Percentiles rank a stretch among this genome's conserved stretches.
Evolutionary conservation across 2,888 invertebrate genomes (phyloP).

Genomic region (Merodon equestris): DNA sequence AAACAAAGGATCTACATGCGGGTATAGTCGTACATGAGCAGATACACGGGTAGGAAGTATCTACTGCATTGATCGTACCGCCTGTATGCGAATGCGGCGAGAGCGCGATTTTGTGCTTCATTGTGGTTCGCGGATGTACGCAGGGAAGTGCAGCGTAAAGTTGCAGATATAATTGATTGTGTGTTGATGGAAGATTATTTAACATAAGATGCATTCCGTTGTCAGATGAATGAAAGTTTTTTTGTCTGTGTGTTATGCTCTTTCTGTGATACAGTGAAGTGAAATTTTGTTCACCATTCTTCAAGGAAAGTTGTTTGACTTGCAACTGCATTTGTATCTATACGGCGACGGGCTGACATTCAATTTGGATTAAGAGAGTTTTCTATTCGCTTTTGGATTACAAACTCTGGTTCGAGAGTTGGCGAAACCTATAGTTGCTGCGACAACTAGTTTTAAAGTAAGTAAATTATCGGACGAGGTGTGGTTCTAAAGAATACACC

Average conservation of each 20-base stretch:
- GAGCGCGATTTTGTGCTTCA: too few species aligned
- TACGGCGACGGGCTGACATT: conserved; percentile 19
- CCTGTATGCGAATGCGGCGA: too few species aligned
- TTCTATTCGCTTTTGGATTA: conserved; percentile 39
- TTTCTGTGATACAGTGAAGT: conserved; percentile 58
- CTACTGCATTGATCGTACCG: too few species aligned
- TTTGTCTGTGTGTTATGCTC: conserved; percentile 10
- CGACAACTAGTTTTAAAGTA: conserved; percentile 41
- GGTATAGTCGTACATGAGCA: too few species aligned
- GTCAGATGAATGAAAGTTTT: conserved; percentile 64
- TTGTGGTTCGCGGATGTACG: conserved; percentile 12
- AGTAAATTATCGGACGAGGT: conserved; percentile 24
- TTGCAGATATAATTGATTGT: conserved; percentile 52
- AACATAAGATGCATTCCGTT: conserved; percentile 58
- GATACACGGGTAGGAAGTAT: too few species aligned
- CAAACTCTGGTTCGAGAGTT: neutral
- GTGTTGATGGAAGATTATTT: conserved; percentile 61
- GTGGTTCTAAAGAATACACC: conserved; percentile 1
- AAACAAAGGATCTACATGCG: conserved; percentile 43
- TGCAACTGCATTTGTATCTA: conserved; percentile 1
- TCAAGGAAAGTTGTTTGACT: conserved; percentile 65
- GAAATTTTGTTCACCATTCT: conserved; percentile 43
- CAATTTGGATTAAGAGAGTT: conserved; percentile 49
- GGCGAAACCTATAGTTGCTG: conserved; percentile 7
- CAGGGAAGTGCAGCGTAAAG: conserved; percentile 26